Evolutionary conservation across 2,888 invertebrate species (phyloP).

Genomic region (Rhabditophanes sp.): DNA sequence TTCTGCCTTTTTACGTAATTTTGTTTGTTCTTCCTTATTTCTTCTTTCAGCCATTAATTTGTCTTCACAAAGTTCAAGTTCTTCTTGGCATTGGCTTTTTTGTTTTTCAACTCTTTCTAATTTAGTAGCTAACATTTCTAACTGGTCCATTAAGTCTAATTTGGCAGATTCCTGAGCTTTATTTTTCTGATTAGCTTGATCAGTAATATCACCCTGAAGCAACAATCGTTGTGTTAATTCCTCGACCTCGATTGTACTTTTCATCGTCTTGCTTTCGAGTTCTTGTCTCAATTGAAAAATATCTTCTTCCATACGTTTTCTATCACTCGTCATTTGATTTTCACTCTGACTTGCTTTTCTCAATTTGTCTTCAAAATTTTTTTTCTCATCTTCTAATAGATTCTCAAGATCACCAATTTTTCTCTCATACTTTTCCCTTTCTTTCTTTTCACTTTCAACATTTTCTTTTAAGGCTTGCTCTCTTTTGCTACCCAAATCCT

Average conservation of each 20-base stretch:
- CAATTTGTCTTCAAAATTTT: no score
- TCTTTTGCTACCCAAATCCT: slow-evolving; percentile 9
- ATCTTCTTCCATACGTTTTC: no score
- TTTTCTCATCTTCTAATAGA: no score
- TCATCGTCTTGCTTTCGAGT: slow-evolving; percentile 50
- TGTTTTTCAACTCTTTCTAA: slow-evolving; percentile 11
- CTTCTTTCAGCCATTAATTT: slow-evolving; percentile 16
- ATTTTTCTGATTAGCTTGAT: slow-evolving; percentile 12
- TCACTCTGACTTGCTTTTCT: no score
- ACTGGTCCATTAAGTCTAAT: slow-evolving; percentile 21
- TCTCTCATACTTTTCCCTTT: slow-evolving; percentile 47
- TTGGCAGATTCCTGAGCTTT: slow-evolving; percentile 24
- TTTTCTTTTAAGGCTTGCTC: slow-evolving; percentile 7
- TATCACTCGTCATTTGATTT: no score
- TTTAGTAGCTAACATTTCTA: slow-evolving; percentile 15
- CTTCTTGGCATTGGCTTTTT: slow-evolving; percentile 43
- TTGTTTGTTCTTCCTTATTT: slow-evolving; percentile 22
- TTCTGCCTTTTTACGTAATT: slow-evolving; percentile 72
- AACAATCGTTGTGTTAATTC: slow-evolving; percentile 16
- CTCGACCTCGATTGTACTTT: slow-evolving; percentile 10
- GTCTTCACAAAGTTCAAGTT: slow-evolving; percentile 56
- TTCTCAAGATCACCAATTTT: slow-evolving; percentile 46
- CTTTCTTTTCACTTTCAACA: slow-evolving; percentile 56
- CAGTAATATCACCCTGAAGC: slow-evolving; percentile 13
- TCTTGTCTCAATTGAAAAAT: no score